phyloP scores from a whole-genome alignment of 92 coral and sea anemone genomes.

The Palythoa heliodiscus region DNA sequence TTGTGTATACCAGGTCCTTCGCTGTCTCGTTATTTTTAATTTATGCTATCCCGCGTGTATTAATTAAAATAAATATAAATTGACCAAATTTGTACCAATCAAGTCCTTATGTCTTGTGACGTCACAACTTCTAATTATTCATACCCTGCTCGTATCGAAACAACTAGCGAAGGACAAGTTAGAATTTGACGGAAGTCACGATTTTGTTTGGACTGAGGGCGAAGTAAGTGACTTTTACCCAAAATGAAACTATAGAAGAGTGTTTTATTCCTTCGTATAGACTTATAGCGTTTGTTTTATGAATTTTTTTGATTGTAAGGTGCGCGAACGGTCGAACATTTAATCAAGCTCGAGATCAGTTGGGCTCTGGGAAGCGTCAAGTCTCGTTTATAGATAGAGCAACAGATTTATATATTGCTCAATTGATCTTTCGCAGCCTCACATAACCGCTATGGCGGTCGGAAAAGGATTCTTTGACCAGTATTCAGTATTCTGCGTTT shows the following conservation, averaged over 20 bases:
- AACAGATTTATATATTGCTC: constrained; percentile 48
- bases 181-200: constrained; percentile 44
- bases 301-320: background rate
- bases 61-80: background rate
- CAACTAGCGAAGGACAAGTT: constrained; percentile 26
- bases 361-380: constrained; percentile 51
- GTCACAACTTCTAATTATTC: constrained; percentile 26
- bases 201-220: constrained; percentile 38
- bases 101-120: background rate
- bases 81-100: background rate
- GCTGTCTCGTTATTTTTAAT: too few relatives aligned
- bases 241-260: background rate
- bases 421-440: constrained; percentile 62
- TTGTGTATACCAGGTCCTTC: too few relatives aligned
- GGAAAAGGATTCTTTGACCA: constrained; percentile 99
- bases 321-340: constrained; percentile 24
- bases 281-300: background rate
- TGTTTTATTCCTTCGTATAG: background rate
- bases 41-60: too few relatives aligned
- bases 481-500: constrained; percentile 98
- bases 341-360: constrained; percentile 39
- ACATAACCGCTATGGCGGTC: constrained; percentile 92
- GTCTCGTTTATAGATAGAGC: constrained; percentile 14
- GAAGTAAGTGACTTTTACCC: constrained; percentile 29
- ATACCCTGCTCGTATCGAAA: constrained; percentile 25